Conservation (phyloP, 2,113 vertebrate genomes). For the Pollimyrus isidori region DNA sequence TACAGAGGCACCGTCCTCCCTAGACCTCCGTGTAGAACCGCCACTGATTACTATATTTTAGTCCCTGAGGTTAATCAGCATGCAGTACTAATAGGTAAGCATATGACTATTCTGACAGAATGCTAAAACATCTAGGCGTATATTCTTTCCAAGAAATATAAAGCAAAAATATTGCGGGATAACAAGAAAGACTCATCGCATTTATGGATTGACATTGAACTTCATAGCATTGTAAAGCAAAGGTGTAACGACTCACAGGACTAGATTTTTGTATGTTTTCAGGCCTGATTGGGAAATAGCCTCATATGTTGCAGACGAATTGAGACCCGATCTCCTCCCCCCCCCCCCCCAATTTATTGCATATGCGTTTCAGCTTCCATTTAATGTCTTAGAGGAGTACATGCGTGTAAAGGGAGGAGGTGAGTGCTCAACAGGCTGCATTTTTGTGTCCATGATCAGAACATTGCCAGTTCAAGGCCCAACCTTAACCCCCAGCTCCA, state of each 20-base stretch:
- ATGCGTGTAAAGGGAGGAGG: background rate
- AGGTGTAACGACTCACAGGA: background rate
- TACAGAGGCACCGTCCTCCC: too few species aligned
- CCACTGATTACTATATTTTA: background rate
- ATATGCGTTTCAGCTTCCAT: too few species aligned
- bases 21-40: too few species aligned
- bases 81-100: background rate
- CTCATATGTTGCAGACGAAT: background rate
- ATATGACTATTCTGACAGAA: background rate
- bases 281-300: background rate
- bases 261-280: background rate
- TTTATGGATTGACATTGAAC: background rate
- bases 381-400: background rate
- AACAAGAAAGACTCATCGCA: background rate
- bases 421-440: too few species aligned
- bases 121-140: background rate
- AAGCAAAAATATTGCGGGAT: background rate
- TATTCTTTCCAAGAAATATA: background rate
- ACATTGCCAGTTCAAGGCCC: too few species aligned
- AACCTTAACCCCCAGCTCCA: too few species aligned
- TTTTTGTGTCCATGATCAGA: too few species aligned
- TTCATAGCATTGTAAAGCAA: background rate
- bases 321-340: background rate
- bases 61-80: background rate
- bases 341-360: background rate